Base-by-base conservation (phyloP, 2,113 vertebrate genomes). In the Progne subis region DNA sequence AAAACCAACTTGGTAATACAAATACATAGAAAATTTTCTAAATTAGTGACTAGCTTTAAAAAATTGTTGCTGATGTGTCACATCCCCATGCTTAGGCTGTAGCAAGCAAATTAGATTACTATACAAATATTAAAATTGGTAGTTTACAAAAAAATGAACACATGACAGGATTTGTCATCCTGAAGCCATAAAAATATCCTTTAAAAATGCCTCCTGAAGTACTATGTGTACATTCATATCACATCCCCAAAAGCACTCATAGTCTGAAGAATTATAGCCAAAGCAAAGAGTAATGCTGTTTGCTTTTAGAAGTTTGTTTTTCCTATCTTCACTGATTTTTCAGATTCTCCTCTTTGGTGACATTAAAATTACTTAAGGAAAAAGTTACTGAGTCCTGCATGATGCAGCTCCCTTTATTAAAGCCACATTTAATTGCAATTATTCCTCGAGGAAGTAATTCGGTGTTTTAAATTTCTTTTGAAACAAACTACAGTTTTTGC, bases 261-360 rank as follows among this genome's bases (percentile, higher is more conserved):
- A 75, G 84, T 90, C 29, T 29, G 31, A 94, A 94, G 82, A 70
- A 26, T 69, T 91, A 92, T 44, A 96, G 95, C 43, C 8, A 91
- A 41, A 92, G 78, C 32, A 46, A 95, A 96, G 17, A 69, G 64
- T 94, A 97, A 97, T 41, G 44, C 69, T 95, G 59, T 92, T 88
- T 39, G 46, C 68, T 89, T 95, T 89, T 91, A 94, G 46, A 92
- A 94, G 61, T 91, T 53, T 49, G 26, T 86, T 93, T 85, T 95
- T 82, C 83, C 37, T 47, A 41, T 49, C 57, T 55, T 50, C 39
- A 8, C 53, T 25, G 47, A 50, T 90, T 94, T 96, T 96, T 95
- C 87, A 95, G 90, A 95, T 93, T 94, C 69, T 92, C 39, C 82
- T 86, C 96, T 97, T 95, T 96, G 93, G 96, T 96, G 91, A 98